phyloP scores from a whole-genome alignment of 2,797 vertebrate genomes.

The Mareca strepera region DNA sequence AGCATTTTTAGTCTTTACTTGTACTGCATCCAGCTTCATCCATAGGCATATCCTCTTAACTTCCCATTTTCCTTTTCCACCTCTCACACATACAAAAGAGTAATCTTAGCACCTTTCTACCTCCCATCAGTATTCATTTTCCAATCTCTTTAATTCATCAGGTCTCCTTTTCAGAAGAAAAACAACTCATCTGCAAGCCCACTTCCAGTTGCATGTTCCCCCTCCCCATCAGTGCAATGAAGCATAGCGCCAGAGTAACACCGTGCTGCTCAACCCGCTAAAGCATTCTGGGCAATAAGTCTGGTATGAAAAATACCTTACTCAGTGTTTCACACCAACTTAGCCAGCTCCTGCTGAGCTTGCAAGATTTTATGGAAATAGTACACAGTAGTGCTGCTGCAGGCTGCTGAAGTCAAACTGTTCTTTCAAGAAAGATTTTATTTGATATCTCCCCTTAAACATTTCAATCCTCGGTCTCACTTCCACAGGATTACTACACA shows the following conservation, averaged over 20 bases:
- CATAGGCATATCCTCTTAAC: neutral
- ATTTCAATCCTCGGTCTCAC: neutral
- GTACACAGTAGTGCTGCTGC: neutral
- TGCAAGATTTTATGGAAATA: neutral
- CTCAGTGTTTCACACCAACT: neutral
- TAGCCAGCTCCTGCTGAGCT: neutral
- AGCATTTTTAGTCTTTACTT: neutral
- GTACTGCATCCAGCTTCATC: neutral
- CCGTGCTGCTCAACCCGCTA: neutral
- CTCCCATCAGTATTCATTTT: neutral
- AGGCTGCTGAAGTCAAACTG: neutral
- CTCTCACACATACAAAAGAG: neutral
- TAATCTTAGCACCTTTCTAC: neutral
- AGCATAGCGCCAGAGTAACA: neutral
- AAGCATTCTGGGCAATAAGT: neutral
- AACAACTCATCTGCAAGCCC: neutral
- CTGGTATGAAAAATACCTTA: neutral
- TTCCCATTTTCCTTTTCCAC: neutral
- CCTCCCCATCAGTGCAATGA: neutral
- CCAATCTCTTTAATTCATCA: neutral
- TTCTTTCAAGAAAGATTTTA: neutral
- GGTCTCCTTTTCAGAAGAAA: neutral
- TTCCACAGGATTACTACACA: neutral
- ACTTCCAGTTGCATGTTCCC: neutral
- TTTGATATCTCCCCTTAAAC: neutral